Percentiles rank a stretch among this genome's conserved stretches.
These are phyloP conservation scores for Nudaria mundana DNA, from an alignment of 2,888 invertebrate genomes.

Conservation along the genomic window DNA sequence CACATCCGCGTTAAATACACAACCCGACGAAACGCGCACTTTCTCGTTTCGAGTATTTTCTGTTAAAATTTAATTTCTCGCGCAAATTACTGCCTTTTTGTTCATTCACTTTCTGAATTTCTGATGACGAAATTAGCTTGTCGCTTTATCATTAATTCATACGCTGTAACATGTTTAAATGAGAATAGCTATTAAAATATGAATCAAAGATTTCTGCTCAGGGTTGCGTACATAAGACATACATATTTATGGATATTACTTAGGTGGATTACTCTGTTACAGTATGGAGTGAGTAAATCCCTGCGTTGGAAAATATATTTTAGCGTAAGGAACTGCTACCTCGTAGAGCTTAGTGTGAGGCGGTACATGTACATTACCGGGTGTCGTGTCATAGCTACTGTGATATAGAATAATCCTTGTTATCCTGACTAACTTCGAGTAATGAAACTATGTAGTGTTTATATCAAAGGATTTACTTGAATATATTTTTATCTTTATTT, in stretches of 20 bases:
- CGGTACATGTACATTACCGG: conserved; percentile 18
- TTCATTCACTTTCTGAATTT: conserved; percentile 72
- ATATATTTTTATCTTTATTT: too few relatives aligned
- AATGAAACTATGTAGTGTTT: conserved; percentile 17
- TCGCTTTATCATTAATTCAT: conserved; percentile 59
- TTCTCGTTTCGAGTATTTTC: conserved; percentile 69
- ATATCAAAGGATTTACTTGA: conserved; percentile 2
- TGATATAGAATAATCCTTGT: conserved; percentile 32
- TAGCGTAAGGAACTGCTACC: conserved; percentile 22
- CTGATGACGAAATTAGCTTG: conserved; percentile 60
- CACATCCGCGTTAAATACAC: conserved; percentile 79
- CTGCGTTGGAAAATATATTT: conserved; percentile 23
- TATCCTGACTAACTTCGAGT: conserved; percentile 26
- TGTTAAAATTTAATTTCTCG: conserved; percentile 75
- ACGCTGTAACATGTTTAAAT: conserved; percentile 53
- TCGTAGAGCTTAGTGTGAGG: conserved; percentile 23
- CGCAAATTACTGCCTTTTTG: conserved; percentile 76
- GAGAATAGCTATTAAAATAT: conserved; percentile 53
- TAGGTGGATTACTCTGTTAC: conserved; percentile 32
- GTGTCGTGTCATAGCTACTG: conserved; percentile 19
- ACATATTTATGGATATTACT: conserved; percentile 33
- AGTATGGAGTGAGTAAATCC: conserved; percentile 30
- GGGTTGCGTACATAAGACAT: conserved; percentile 30
- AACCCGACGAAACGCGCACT: conserved; percentile 65
- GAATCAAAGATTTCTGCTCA: conserved; percentile 46